phyloP scores from a whole-genome alignment of 1,140 invertebrate genomes.

The Trichogramma pretiosum region DNA sequence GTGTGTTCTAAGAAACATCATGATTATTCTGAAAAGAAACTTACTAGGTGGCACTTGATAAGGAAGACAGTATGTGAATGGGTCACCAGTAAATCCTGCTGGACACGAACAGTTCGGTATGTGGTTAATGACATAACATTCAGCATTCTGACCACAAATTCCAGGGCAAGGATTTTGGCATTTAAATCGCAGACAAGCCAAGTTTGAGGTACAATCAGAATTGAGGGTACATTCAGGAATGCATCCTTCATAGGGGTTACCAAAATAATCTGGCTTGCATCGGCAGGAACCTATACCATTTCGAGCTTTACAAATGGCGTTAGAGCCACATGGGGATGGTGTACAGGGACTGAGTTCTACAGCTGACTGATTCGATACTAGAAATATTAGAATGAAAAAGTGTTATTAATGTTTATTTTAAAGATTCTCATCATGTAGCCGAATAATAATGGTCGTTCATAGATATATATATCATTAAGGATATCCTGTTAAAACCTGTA shows the following conservation, averaged over 20 bases:
- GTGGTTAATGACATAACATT: constrained; percentile 51
- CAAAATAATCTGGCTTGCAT: constrained; percentile 43
- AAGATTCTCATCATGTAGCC: too few species aligned
- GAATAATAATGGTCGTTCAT: too few species aligned
- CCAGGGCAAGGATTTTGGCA: constrained; percentile 47
- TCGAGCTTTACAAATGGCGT: constrained; percentile 41
- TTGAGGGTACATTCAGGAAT: constrained; percentile 44
- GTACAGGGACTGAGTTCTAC: constrained; percentile 23
- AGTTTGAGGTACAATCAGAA: constrained; percentile 42
- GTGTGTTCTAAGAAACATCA: too few species aligned
- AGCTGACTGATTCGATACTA: neutral
- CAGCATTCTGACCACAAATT: constrained; percentile 48
- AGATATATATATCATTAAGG: too few species aligned
- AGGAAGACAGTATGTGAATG: constrained; percentile 30
- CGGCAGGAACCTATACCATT: constrained; percentile 43
- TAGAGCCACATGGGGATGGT: constrained; percentile 36
- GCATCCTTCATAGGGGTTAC: constrained; percentile 42
- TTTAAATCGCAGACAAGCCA: constrained; percentile 46
- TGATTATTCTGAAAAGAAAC: too few species aligned
- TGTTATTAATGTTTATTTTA: too few species aligned
- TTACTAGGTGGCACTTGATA: constrained; percentile 28
- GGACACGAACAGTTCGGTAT: constrained; percentile 46
- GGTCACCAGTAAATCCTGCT: constrained; percentile 47
- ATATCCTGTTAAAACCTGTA: too few species aligned
- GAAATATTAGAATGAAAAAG: constrained; percentile 1